Base-by-base conservation (phyloP, 2,797 vertebrate genomes). In the Amblyraja radiata region DNA sequence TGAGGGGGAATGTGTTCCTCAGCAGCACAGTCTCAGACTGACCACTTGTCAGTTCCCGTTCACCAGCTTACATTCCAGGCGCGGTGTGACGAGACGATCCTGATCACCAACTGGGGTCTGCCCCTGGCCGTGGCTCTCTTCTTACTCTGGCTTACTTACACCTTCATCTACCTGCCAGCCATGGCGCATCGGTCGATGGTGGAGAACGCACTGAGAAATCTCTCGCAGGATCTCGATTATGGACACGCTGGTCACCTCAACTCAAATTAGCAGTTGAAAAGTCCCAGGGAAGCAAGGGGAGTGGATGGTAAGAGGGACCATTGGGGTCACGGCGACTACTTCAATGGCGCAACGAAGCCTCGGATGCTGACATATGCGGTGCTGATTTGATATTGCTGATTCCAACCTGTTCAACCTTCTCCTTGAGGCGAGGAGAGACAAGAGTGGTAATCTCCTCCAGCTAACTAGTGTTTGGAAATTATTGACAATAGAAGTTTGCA, bases 131-230 rank as follows among this genome's bases (percentile, higher is more conserved):
- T 97, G 91, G 97, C 96, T 3, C 95, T 97, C 93, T 94, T 97
- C 25, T 71, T 97, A 68, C 95, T 97, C 93, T 95, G 94, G 0
- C 94, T 97, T 28, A 73, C 97, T 90, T 97, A 97, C 8, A 93
- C 95, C 80, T 97, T 97, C 94, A 95, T 97, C 68, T 97, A 97
- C 94, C 95, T 97, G 93, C 97, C 96, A 0, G 96, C 97, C 1
- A 92, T 94, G 0, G 95, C 95, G 80, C 96, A 97, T 93, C 94
- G 94, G 32, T 96, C 96, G n/a, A 94, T 97, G 93, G 93, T 96
- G 94, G 96, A 97, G 84, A 96, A 96, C 93, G 95, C 95, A 1
- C 93, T 95, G 93, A 93, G 93, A 93, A 96, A 95, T 94, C 95
- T 96, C 93, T 96, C 90, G 0, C 93, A 93, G 32, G 92, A 16